A percentile compares a stretch with the other conserved stretches of the same genome.
phyloP scores from a whole-genome alignment of 1,140 invertebrate species.

The Musca vetustissima region DNA sequence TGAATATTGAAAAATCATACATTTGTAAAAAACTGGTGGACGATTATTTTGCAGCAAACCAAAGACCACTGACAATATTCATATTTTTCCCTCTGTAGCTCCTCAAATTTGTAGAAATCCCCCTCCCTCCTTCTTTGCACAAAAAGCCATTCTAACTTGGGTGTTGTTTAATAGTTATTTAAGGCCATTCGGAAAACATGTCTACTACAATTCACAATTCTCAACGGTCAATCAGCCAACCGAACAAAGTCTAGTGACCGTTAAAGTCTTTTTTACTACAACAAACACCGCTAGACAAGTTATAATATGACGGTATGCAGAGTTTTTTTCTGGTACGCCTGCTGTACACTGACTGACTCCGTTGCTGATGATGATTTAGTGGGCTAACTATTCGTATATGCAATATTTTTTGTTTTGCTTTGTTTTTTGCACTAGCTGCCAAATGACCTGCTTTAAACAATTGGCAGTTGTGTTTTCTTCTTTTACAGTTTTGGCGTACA shows the following conservation, averaged over 20 bases:
- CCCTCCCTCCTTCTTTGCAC: no score
- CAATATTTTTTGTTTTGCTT: no score
- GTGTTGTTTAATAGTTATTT: background rate
- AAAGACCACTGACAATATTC: no score
- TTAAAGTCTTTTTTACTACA: background rate
- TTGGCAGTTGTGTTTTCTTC: background rate
- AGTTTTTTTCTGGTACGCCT: conserved; percentile 11
- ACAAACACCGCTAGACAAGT: conserved; percentile 13
- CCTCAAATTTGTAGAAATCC: no score
- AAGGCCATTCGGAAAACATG: conserved; percentile 10
- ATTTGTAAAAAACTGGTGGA: background rate
- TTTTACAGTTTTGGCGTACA: background rate
- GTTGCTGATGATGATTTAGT: background rate
- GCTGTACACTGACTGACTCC: no score
- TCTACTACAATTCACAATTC: background rate
- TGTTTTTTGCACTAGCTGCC: no score
- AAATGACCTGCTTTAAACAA: conserved; percentile 23
- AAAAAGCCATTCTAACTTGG: no score
- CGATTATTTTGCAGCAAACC: background rate
- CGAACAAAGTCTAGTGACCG: no score
- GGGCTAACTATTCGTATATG: no score
- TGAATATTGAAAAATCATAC: background rate
- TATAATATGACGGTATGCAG: conserved; percentile 5
- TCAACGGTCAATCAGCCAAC: no score
- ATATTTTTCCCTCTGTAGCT: no score